These are phyloP conservation scores for Bostrychus sinensis DNA, from an alignment of 2,113 vertebrate species.

Conservation along the genomic window DNA sequence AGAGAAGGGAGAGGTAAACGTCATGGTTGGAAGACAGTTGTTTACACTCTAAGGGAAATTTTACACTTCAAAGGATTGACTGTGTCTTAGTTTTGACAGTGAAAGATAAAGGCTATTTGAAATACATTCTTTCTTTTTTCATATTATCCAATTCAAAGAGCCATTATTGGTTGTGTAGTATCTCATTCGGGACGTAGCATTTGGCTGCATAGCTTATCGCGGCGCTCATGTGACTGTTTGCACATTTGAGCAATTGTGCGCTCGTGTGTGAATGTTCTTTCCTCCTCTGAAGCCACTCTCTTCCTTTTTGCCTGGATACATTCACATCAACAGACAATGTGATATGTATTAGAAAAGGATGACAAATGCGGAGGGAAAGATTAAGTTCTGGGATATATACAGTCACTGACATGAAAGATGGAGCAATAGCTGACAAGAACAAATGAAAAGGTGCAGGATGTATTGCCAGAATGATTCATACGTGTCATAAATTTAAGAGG, in stretches of 20 bases:
- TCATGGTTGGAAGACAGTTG: slow-evolving; percentile 69
- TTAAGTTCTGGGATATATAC: slow-evolving; percentile 18
- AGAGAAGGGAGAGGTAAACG: slow-evolving; percentile 70
- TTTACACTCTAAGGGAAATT: slow-evolving; percentile 74
- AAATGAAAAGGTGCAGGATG: slow-evolving; percentile 34
- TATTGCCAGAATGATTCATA: slow-evolving; percentile 27
- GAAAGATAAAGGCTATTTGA: slow-evolving; percentile 76
- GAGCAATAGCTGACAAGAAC: slow-evolving; percentile 27
- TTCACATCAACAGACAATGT: slow-evolving; percentile 34
- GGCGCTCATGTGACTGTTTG: slow-evolving; percentile 39
- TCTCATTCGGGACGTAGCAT: slow-evolving; percentile 28
- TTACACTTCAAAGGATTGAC: slow-evolving; percentile 73
- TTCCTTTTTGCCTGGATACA: slow-evolving; percentile 5
- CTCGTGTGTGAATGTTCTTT: slow-evolving; percentile 47
- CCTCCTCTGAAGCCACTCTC: slow-evolving; percentile 24
- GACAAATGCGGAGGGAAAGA: slow-evolving; percentile 39
- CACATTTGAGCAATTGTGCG: slow-evolving; percentile 46
- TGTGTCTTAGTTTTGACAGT: slow-evolving; percentile 71
- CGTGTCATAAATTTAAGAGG: background rate
- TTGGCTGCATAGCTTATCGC: slow-evolving; percentile 36
- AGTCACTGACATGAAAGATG: slow-evolving; percentile 19
- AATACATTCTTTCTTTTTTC: slow-evolving; percentile 43
- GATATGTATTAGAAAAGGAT: slow-evolving; percentile 34
- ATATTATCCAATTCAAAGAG: slow-evolving; percentile 44
- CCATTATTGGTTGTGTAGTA: slow-evolving; percentile 36